Base-by-base conservation (phyloP, 1,140 invertebrate species). In the Littorina saxatilis region DNA sequence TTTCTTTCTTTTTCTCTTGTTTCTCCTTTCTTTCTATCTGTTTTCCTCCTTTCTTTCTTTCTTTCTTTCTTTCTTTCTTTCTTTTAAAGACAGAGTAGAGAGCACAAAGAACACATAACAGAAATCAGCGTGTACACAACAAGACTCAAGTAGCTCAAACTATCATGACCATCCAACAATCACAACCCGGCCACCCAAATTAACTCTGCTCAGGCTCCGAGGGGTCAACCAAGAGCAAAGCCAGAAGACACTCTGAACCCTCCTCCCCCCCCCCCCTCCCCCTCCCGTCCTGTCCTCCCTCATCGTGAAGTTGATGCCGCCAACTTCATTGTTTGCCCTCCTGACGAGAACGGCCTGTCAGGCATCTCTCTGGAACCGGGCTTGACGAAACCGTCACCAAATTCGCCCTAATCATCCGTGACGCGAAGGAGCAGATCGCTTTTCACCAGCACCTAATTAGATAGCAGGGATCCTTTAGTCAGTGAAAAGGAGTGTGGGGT, bases 391-490 rank as follows among this genome's bases (percentile, higher is more conserved):
- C 35, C 63, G 58, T 63, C 58, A 37, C 27, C 76, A 63, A 78
- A 63, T 78, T 58, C 55, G 58, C 76, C 29, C 76, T 66, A 78
- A 78, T 78, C 76, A 78, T 15, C 76, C 76, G 58, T 78, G 76
- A 58, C 76, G 76, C 37, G 17, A 13, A 23, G 55, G 55, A n/a
- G 13, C 50, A 27, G 27, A 43, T 66, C 55, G 55, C n/a, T 66
- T 78, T 78, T 78, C 76, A 35, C 76, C 50, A 37, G 32, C 75
- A 63, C 75, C 74, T 66, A 78, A 78, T 78, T 78, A 78, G 76
- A 78, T 78, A 52, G 76, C 20, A 11, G 9, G 58, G 43, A n/a
- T n/a, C n/a, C n/a, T n/a, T n/a, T n/a, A n/a, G n/a, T n/a, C n/a
- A n/a, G n/a, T n/a, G n/a, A n/a, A n/a, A n/a, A 32, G 15, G 61